phyloP scores from a whole-genome alignment of 1,140 invertebrate genomes.

The Brachionus koreanus region DNA sequence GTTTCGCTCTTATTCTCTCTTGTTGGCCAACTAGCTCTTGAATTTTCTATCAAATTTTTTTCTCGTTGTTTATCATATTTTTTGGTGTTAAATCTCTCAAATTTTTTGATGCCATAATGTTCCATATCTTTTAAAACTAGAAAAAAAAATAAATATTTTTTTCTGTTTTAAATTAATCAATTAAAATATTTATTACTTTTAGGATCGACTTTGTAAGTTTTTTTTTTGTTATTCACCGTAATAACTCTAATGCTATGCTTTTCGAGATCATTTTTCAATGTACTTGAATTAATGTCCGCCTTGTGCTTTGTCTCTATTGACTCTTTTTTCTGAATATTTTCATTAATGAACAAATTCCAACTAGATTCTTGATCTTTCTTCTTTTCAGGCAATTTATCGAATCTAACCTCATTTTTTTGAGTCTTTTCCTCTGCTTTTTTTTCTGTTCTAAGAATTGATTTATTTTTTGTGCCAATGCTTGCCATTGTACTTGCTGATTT shows the following conservation, averaged over 20 bases:
- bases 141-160: background rate
- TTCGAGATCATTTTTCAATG: background rate
- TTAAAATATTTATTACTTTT: background rate
- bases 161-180: background rate
- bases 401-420: background rate
- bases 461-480: background rate
- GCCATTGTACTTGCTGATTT: slow-evolving; percentile 6
- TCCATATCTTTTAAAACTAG: slow-evolving; percentile 14
- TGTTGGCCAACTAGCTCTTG: background rate
- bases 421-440: background rate
- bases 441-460: background rate
- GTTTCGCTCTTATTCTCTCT: background rate
- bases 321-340: background rate
- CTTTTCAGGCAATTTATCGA: background rate
- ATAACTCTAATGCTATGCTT: background rate
- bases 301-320: background rate
- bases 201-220: slow-evolving; percentile 10
- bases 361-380: background rate
- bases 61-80: slow-evolving; percentile 1
- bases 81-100: slow-evolving; percentile 2
- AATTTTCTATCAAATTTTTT: background rate
- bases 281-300: background rate
- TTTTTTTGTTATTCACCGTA: background rate
- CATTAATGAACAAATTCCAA: background rate
- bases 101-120: slow-evolving; percentile 15